A percentile compares a stretch with the other conserved stretches of the same genome.
These are phyloP conservation scores for Harpalus rubripes DNA, from an alignment of 2,888 invertebrate genomes.

Conservation along the genomic window DNA sequence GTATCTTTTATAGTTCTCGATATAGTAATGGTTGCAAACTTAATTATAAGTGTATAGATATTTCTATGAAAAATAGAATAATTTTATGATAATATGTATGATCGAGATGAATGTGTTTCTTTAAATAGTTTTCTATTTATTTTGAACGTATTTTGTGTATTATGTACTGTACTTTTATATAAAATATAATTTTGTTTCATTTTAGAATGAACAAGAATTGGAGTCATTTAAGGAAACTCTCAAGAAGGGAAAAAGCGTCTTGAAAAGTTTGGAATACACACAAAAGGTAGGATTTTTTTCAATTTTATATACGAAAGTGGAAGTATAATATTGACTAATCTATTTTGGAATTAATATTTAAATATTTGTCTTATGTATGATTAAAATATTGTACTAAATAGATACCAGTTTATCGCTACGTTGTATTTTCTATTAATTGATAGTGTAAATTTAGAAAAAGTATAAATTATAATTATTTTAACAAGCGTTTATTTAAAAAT, in stretches of 20 bases:
- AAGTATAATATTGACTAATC: not conserved
- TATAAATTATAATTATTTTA: not conserved
- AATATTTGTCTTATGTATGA: not conserved
- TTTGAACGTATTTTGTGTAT: too few relatives aligned
- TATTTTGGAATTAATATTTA: constrained; percentile 12
- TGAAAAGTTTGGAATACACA: constrained; percentile 72
- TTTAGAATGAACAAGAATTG: constrained; percentile 52
- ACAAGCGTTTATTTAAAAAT: constrained; percentile 55
- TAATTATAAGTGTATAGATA: too few relatives aligned
- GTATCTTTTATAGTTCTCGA: too few relatives aligned
- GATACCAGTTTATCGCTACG: not conserved
- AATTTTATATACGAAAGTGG: not conserved
- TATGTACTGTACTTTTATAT: not conserved
- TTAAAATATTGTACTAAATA: too few relatives aligned
- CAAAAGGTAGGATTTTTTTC: constrained; percentile 75
- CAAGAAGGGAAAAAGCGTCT: constrained; percentile 71
- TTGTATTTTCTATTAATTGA: not conserved
- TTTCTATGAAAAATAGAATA: too few relatives aligned
- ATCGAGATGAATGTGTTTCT: too few relatives aligned
- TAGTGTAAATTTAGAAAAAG: not conserved
- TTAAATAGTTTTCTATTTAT: too few relatives aligned
- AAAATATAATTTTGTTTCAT: constrained; percentile 9
- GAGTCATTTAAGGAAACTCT: constrained; percentile 56
- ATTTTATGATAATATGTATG: too few relatives aligned
- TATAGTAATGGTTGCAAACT: too few relatives aligned